Evolutionary conservation across 2,113 vertebrate species (phyloP).

Genomic region (Microcebus jonahi): DNA sequence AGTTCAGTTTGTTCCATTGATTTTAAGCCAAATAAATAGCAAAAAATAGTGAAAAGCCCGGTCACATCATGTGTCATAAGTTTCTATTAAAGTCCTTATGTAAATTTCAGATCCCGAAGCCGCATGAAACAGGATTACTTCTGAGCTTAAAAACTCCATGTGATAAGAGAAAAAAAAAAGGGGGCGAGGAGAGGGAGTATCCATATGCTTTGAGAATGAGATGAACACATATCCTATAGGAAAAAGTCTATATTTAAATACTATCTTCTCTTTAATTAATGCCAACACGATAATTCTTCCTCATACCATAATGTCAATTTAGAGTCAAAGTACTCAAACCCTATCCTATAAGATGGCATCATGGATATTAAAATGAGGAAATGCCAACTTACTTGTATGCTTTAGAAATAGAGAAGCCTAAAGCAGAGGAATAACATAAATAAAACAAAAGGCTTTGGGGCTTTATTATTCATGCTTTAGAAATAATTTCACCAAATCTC

Average conservation of each 20-base stretch:
- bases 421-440: background rate
- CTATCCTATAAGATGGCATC: background rate
- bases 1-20: conserved; percentile 80
- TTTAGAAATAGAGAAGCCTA: background rate
- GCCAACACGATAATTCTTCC: background rate
- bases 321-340: background rate
- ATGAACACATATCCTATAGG: background rate
- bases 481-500: background rate
- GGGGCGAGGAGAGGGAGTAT: background rate
- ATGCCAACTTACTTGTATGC: background rate
- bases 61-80: conserved; percentile 56
- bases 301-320: background rate
- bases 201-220: background rate
- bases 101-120: conserved; percentile 53
- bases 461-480: background rate
- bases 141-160: background rate
- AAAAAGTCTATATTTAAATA: background rate
- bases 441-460: background rate
- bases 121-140: background rate
- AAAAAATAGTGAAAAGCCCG: conserved; percentile 72
- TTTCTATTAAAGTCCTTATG: conserved; percentile 67
- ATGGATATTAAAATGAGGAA: background rate
- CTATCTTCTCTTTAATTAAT: background rate
- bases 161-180: background rate
- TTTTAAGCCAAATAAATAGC: conserved; percentile 72